Base-by-base conservation (phyloP, 2,113 vertebrate species). In the Mugil cephalus region DNA sequence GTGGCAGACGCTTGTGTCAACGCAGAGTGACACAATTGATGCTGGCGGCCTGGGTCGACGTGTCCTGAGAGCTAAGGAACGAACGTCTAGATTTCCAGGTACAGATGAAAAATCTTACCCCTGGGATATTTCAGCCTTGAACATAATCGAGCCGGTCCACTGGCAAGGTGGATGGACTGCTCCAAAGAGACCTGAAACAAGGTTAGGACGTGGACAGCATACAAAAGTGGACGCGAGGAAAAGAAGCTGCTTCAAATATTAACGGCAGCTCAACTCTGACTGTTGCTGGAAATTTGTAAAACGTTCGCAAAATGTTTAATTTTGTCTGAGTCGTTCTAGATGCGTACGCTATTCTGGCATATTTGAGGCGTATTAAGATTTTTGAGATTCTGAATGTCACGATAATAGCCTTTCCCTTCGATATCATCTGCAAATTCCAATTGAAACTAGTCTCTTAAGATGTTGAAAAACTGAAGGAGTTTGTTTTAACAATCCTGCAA, bases 121-220 rank as follows among this genome's bases (percentile, higher is more conserved):
- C 43, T 10, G 77, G 86, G 86, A 87, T 65, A 62, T 72, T 76
- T 70, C 51, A 81, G 82, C 87, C 83, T 84, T 78, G 74, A 79
- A 90, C 78, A 80, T 86, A 88, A 88, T 87, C 47, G 68, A 87
- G 79, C 47, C 70, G 77, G 77, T 84, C 80, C 70, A 69, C 74
- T 63, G 84, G 67, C 72, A 73, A 69, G 55, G 66, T 85, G 77
- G 84, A 89, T 73, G 61, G 83, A 79, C 70, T 75, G 82, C 70
- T 81, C 71, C 80, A 65, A 69, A 48, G 78, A 69, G 51, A 58
- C 50, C 30, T 56, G 47, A 77, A 83, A 69, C 48, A 60, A 70
- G 79, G 65, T 67, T 70, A 74, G 73, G 42, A 55, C 80, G 72
- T 73, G 79, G 39, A 34, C 19, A 52, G 77, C 74, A 79, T 77